Percentiles rank a stretch among this genome's conserved stretches.
phyloP scores from a whole-genome alignment of 2,888 invertebrate species.

The Perizoma flavofasciatum region DNA sequence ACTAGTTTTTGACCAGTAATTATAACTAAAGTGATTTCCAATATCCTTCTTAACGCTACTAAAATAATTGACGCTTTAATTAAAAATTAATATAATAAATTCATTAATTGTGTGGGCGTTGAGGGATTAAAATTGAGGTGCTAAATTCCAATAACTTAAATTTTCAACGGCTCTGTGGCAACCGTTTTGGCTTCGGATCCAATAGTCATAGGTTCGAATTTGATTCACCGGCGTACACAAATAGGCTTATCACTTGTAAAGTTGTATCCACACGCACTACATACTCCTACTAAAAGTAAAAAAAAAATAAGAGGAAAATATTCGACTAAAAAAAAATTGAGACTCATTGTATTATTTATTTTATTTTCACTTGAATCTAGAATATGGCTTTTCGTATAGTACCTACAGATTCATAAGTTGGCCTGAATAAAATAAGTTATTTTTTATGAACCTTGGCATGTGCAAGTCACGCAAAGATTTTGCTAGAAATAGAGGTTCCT shows the following conservation, averaged over 20 bases:
- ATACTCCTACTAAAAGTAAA: too few species aligned
- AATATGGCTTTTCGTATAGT: too few species aligned
- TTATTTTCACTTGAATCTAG: too few species aligned
- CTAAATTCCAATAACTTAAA: constrained; percentile 22
- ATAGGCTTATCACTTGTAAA: too few species aligned
- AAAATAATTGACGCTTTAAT: constrained; percentile 35
- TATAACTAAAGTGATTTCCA: constrained; percentile 34
- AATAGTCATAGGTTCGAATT: too few species aligned
- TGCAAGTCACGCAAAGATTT: constrained; percentile 36
- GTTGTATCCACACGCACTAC: too few species aligned
- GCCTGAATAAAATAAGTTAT: constrained; percentile 22
- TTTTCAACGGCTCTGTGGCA: constrained; percentile 2
- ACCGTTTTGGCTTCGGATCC: too few species aligned
- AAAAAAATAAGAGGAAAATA: too few species aligned
- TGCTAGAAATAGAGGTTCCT: constrained; percentile 23
- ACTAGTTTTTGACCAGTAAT: constrained; percentile 36
- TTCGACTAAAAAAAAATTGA: too few species aligned
- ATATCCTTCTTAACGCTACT: constrained; percentile 41
- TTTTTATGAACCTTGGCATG: constrained; percentile 26
- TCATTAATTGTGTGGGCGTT: constrained; percentile 22
- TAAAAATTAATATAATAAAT: constrained; percentile 30
- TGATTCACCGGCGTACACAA: too few species aligned
- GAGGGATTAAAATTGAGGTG: constrained; percentile 21
- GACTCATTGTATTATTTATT: too few species aligned
- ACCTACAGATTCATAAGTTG: constrained; percentile 18